Evolutionary conservation across 2,113 vertebrate genomes (phyloP), one percentile per base, ranked within the genome.

Genomic region (Gadus macrocephalus): DNA sequence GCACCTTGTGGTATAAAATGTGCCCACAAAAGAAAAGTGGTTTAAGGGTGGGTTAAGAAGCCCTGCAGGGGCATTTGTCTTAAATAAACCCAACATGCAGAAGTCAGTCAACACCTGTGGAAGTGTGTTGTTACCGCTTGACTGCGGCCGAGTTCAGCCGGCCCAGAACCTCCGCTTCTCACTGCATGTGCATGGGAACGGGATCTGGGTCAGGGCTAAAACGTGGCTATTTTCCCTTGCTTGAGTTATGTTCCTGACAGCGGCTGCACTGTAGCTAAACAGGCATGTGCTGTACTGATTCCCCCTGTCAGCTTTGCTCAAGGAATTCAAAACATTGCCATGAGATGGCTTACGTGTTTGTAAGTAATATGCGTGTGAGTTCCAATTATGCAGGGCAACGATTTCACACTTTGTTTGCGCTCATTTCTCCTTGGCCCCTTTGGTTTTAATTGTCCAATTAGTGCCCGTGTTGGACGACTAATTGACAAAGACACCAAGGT

Each of bases 121-220:
- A 69, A 49, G 42, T 5, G 31, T 70, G 66, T 53, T 53, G 9
- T 79, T 72, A 73, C 70, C 62, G 80, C 61, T 72, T 63, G 81
- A 64, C 75, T 59, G 62, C 38, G 72, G 79, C 76, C 61, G 53
- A 63, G 15, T 53, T 64, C 12, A 59, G 56, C 15, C 9, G 31
- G 62, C 53, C 19, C 60, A 69, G 15, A 2, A 53, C 55, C 62
- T 17, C 74, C 69, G 14, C 66, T 38, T 35, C 69, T 80, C 78
- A 79, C 79, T 78, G 79, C 72, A 80, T 35, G 15, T 64, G 69
- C 70, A 74, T 76, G 70, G 85, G 76, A 77, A 78, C 67, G 68
- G 82, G 80, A 87, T 81, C 76, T 82, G 67, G 79, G 80, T 86
- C 80, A 78, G 60, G 62, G 59, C 53, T 64, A 61, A 70, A 59